These are phyloP conservation scores for Lucifuga dentata DNA, from an alignment of 2,113 vertebrate species.

Conservation along the genomic window DNA sequence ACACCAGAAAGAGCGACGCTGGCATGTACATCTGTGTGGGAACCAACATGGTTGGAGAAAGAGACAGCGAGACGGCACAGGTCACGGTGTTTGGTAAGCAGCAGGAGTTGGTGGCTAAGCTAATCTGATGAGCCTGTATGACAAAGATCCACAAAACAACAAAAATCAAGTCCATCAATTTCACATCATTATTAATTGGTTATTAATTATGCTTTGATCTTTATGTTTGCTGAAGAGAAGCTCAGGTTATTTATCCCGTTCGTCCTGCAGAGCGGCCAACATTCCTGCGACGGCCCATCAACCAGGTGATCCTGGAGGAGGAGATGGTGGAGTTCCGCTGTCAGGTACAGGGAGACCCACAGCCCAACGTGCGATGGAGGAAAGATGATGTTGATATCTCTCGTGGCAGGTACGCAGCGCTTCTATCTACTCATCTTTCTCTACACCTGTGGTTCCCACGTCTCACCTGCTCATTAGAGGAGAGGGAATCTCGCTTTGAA, in stretches of 20 bases:
- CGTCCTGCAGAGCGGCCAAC: slow-evolving; percentile 90
- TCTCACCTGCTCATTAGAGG: no score
- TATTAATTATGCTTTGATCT: no score
- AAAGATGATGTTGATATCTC: slow-evolving; percentile 94
- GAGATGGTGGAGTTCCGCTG: slow-evolving; percentile 96
- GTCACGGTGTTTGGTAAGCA: slow-evolving; percentile 96
- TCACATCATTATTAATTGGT: no score
- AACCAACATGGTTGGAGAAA: slow-evolving; percentile 98
- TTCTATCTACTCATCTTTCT: no score
- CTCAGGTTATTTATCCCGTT: background rate
- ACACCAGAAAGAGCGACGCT: slow-evolving; percentile 93
- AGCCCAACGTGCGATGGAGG: slow-evolving; percentile 94
- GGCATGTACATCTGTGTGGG: slow-evolving; percentile 98
- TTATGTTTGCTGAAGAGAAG: no score
- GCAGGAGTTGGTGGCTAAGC: no score
- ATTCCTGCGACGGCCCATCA: slow-evolving; percentile 95
- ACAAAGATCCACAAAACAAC: no score
- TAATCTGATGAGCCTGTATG: no score
- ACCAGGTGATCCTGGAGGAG: slow-evolving; percentile 97
- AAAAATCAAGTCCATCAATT: no score
- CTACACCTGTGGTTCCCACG: no score
- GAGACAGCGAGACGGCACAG: slow-evolving; percentile 96
- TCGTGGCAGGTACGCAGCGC: slow-evolving; percentile 88
- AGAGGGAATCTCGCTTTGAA: no score
- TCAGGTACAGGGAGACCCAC: slow-evolving; percentile 97